Base-by-base conservation (phyloP, 2,797 vertebrate genomes). In the Chromobotia macracanthus region DNA sequence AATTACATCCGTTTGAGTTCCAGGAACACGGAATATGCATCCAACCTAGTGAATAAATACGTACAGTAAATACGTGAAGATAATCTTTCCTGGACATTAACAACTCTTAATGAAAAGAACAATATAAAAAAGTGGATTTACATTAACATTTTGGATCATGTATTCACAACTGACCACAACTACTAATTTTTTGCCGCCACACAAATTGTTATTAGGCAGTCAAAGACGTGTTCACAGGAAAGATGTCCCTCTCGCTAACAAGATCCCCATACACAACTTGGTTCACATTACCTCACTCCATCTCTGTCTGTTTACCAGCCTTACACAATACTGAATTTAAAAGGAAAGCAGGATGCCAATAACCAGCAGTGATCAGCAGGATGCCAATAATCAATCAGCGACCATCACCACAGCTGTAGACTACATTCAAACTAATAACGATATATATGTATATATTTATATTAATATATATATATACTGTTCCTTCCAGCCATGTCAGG, bases 261-360 rank as follows among this genome's bases (percentile, higher is more conserved):
- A 77, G 64, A 61, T 83, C 77, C 63, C 77, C n/a, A 72, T 69
- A 65, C 41, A 73, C 53, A 50, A 46, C 73, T 65, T 63, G 58
- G 48, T 41, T 63, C 31, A 65, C 9, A 8, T 75, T 23, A 76
- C 35, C 50, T 13, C 13, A 46, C 5, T 21, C 28, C 16, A 48
- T 35, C 23, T 46, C 2, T 28, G n/a, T n/a, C n/a, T 28, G 23
- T 61, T 28, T 31, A 58, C 46, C 44, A 48, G 8, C 5, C 28
- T 19, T 8, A 66, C 25, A 53, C 51, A 53, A 58, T 5, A 0
- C 74, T 67, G 64, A 76, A 76, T 67, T 67, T 31, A 31, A 31
- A 77, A 70, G 10, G 19, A 53, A 78, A 77, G 58, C 13, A 23
- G 66, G 41, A 51, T 53, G 44, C 75, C 66, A 70, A 70, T 78